Evolutionary conservation across 2,113 vertebrate genomes (phyloP).

Genomic region (Menidia beryllina): DNA sequence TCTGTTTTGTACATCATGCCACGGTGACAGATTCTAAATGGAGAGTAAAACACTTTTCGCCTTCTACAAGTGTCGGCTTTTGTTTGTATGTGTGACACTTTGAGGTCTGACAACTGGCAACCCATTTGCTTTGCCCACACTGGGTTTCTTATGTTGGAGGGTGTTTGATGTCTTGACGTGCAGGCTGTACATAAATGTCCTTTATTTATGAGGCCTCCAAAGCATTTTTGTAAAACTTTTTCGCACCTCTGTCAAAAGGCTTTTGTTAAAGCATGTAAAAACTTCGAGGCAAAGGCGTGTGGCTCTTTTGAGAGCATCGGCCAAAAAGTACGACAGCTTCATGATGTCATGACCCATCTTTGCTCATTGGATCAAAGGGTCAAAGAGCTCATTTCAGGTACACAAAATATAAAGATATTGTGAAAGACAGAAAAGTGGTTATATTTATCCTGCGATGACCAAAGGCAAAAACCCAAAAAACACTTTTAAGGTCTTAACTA

Average conservation of each 20-base stretch:
- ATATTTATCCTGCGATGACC: too few relatives aligned
- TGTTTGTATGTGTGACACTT: neutral
- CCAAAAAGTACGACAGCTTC: too few relatives aligned
- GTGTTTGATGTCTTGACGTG: neutral
- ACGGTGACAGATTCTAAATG: neutral
- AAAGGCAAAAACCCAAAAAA: too few relatives aligned
- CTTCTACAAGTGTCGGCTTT: neutral
- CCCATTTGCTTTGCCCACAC: neutral
- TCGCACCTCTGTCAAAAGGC: too few relatives aligned
- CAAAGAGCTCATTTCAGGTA: too few relatives aligned
- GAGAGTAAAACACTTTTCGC: neutral
- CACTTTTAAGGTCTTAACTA: too few relatives aligned
- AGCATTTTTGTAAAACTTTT: neutral
- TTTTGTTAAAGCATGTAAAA: neutral
- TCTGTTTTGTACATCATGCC: neutral
- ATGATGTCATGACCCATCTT: too few relatives aligned
- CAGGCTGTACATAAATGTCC: neutral
- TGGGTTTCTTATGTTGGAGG: neutral
- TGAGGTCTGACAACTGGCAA: neutral
- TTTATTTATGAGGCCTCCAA: neutral
- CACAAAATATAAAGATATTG: too few relatives aligned
- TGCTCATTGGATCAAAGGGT: too few relatives aligned
- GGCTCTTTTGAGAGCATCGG: neutral
- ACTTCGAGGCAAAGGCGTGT: neutral
- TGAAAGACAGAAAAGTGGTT: too few relatives aligned